Evolutionary conservation across 2,888 invertebrate species (phyloP).

Genomic region (Machimus rusticus): DNA sequence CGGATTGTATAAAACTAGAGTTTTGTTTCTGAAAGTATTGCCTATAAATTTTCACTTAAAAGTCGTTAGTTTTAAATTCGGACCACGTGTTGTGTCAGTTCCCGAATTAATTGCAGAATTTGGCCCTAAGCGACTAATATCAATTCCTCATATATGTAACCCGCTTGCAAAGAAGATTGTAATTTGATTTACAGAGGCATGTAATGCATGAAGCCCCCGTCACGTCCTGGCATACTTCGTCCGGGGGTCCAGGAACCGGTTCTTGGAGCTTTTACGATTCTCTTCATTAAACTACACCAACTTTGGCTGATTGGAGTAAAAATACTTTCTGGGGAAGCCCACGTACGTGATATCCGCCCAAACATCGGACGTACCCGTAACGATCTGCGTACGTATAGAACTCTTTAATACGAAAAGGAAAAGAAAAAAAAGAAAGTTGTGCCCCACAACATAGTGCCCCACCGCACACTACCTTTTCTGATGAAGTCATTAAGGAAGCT

Average conservation of each 20-base stretch:
- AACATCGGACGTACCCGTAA: background rate
- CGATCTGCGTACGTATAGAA: constrained; percentile 37
- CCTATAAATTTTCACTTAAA: background rate
- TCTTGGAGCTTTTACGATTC: constrained; percentile 16
- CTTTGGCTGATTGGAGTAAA: constrained; percentile 30
- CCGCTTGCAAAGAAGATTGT: background rate
- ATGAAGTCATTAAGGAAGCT: constrained; percentile 35
- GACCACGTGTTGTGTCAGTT: background rate
- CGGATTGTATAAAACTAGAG: background rate
- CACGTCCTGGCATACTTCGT: background rate
- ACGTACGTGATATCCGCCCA: constrained; percentile 30
- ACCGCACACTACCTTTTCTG: constrained; percentile 18
- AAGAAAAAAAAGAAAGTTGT: background rate
- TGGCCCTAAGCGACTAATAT: background rate
- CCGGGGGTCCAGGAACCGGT: background rate
- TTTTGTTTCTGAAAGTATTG: background rate
- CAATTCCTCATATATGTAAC: background rate
- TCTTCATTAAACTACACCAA: constrained; percentile 33
- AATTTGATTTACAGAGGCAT: constrained; percentile 24
- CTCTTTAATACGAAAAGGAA: constrained; percentile 13
- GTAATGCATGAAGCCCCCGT: background rate
- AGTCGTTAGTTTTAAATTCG: background rate
- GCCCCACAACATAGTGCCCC: background rate
- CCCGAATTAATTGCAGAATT: background rate
- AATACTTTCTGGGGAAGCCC: constrained; percentile 22